A percentile compares a stretch with the other conserved stretches of the same genome.
Conservation (phyloP, 2,888 invertebrate genomes). For the Itoplectis maculator region DNA sequence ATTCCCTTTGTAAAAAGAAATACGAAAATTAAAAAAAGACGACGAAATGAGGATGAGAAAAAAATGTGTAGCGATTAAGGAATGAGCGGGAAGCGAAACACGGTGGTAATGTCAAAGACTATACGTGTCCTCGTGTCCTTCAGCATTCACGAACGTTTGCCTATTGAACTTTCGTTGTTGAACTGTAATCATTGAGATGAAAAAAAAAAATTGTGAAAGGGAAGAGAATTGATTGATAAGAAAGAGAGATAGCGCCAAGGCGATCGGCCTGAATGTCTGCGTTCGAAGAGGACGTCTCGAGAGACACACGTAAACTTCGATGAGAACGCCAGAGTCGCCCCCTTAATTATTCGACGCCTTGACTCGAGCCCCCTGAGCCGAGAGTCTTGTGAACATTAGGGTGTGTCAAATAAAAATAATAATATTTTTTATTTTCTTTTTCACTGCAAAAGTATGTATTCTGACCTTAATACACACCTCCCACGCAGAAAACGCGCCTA, state of each 20-base stretch:
- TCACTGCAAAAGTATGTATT: no score
- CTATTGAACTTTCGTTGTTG: constrained; percentile 66
- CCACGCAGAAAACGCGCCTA: no score
- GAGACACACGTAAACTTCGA: constrained; percentile 48
- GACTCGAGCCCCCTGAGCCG: constrained; percentile 51
- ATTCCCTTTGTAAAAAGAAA: constrained; percentile 46
- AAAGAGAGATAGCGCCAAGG: constrained; percentile 10
- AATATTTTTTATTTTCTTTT: no score
- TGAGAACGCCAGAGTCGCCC: constrained; percentile 70
- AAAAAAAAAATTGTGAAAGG: constrained; percentile 14
- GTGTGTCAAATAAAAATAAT: no score
- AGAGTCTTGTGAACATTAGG: constrained; percentile 49
- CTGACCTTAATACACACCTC: no score
- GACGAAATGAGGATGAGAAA: neutral
- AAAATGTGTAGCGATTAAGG: constrained; percentile 39
- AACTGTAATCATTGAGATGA: constrained; percentile 48
- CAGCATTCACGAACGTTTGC: constrained; percentile 67
- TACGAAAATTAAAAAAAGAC: neutral
- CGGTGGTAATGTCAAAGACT: constrained; percentile 63
- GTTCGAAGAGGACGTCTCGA: constrained; percentile 41
- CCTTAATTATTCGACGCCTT: constrained; percentile 67
- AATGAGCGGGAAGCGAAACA: constrained; percentile 35
- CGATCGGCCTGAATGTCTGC: constrained; percentile 41
- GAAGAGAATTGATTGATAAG: constrained; percentile 15
- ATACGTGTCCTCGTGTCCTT: constrained; percentile 61